Evolutionary conservation across 2,113 vertebrate genomes (phyloP).

Genomic region (Aviceda subcristata): DNA sequence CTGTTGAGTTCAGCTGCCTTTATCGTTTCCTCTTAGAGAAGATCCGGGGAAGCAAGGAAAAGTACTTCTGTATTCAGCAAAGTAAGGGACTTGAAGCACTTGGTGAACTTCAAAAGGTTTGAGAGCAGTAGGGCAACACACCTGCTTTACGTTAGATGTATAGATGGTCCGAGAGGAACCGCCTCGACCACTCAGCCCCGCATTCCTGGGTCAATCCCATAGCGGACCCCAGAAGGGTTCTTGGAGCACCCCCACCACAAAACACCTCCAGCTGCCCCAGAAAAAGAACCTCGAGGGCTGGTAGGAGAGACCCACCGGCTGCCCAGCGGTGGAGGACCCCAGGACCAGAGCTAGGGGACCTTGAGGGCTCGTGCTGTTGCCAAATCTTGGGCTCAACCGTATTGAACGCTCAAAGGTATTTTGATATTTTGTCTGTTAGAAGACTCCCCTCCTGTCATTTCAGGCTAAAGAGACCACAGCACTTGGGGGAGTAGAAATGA

Average conservation of each 20-base stretch:
- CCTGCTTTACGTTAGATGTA: not conserved
- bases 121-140: not conserved
- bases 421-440: not conserved
- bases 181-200: not conserved
- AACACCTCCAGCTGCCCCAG: not conserved
- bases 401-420: rapidly evolving
- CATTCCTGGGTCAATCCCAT: rapidly evolving
- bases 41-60: not conserved
- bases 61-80: not conserved
- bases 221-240: not conserved
- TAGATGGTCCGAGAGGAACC: not conserved
- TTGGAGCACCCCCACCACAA: not conserved
- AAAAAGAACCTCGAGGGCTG: no score
- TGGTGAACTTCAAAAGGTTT: not conserved
- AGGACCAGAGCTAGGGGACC: not conserved
- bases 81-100: not conserved
- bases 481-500: rapidly evolving
- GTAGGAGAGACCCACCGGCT: not conserved
- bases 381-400: rapidly evolving
- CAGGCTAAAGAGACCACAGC: not conserved
- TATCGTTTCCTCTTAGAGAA: not conserved
- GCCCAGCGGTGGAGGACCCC: not conserved
- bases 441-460: not conserved
- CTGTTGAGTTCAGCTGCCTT: not conserved
- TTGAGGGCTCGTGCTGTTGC: rapidly evolving